Evolutionary conservation across 2,888 invertebrate species (phyloP), one percentile per base, ranked within the genome.

Genomic region (Scaptomyza tumidula): DNA sequence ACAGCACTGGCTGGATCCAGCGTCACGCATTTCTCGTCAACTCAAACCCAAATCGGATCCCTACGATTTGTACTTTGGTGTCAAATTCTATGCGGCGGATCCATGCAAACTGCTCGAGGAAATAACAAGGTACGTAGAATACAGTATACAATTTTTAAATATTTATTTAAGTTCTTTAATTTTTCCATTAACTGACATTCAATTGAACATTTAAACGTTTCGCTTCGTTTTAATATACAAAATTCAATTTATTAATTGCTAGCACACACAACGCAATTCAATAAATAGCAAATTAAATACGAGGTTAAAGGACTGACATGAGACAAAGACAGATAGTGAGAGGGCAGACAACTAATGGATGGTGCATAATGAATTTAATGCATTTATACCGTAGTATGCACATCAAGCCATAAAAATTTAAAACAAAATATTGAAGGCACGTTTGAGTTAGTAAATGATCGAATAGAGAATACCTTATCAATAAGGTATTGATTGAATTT

Each of bases 31-130:
- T 69, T 95, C 96, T 83, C 95, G 97, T 75, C 98, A 98, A 92
- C 94, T 98, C 71, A 97, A 97, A 92, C 95, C 95, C 27, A 93
- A 93, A 52, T 86, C 89, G 71, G 94, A 94, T 88, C 95, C 96
- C 35, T 96, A 96, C 92, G 98, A 97, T 63, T 95, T 98, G 86
- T 98, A 98, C 93, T 98, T 99, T 91, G 98, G 98, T 64, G 98
- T 99, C 73, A 98, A 98, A 93, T 99, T 98, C 93, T 99, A 99
- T 93, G 98, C 98, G 3, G 97, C 97, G 0, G 98, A 99, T 93
- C 98, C 98, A 1, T 98, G 98, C 93, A 98, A 98, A 92, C 94
- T 99, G 67, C 94, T 97, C 68, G 98, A 98, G 93, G 98, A 99
- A 93, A 98, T 98, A 88, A 98, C 98, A 65, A 95, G 98, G 98